Base-by-base conservation (phyloP, 2,888 invertebrate genomes). In the Drosophila rubida region DNA sequence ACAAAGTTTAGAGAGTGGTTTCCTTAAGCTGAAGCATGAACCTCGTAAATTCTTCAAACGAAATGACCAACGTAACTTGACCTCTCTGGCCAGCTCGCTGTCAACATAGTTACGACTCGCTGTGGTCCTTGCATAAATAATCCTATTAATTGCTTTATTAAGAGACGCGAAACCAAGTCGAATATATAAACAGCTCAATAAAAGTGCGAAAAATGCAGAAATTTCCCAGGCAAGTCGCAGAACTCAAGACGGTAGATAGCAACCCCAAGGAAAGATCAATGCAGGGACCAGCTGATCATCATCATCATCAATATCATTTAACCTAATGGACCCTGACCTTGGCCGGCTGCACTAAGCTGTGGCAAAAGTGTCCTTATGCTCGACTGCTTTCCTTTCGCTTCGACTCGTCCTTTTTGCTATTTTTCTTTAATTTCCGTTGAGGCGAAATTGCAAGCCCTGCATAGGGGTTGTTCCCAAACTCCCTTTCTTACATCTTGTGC, bases 301-400 rank as follows among this genome's bases (percentile, higher is more conserved):
- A 42, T 67, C 72, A 78, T 82, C 84, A 87, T 83, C 78, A 83
- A 87, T 88, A 86, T 84, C 86, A 89, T 90, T 89, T 90, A 90
- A 90, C 90, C 90, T 90, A 90, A 90, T 90, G 75, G 89, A 77
- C 85, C 82, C 89, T 90, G 90, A 90, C 90, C 90, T 80, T 74
- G 69, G 67, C 69, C 75, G 71, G 70, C 69, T 67, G 80, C 78
- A 71, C 77, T 87, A 88, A 87, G 87, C 87, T 88, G 87, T 80
- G 87, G 87, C 87, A 83, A 88, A 81, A 87, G 80, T 89, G 75
- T 77, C 80, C 71, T 87, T 69, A 73, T 77, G 89, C 86, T 78
- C 78, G 79, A 88, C 69, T 79, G 72, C 63, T 51, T 65, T 11
- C 30, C 39, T 54, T 19, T 25, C 50, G 57, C 19, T 46, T 23